Evolutionary conservation across 2,113 vertebrate species (phyloP), one percentile per base, ranked within the genome.

Genomic region (Pan paniscus): DNA sequence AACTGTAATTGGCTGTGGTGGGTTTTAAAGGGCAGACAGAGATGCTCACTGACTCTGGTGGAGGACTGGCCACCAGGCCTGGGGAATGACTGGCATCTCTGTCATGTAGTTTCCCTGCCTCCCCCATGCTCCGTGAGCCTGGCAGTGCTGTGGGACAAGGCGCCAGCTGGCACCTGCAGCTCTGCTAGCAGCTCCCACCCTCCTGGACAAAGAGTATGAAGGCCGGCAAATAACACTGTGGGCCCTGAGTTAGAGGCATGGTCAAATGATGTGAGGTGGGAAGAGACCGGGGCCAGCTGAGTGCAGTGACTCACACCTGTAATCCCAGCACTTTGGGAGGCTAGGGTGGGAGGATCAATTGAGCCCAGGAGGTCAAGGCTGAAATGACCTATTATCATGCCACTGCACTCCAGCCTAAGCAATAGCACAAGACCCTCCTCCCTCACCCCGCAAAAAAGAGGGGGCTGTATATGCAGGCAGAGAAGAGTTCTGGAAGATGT

Each of bases 11-110:
- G 48, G 67, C 40, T 55, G 12, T 40, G 78, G 25, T 72, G 79
- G 76, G 64, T 87, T 97, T 94, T 80, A 86, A 95, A 64, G 27
- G 73, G 75, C 35, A 73, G 35, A 55, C 64, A 32, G 50, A 76
- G 88, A 70, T 30, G 46, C 73, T 81, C 3, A 6, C 1, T 92
- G 12, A 11, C 67, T 43, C 48, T 84, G 82, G 76, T 46, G n/a
- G n/a, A 88, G 61, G 52, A 61, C 46, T 35, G 40, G 76, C 50
- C 38, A 93, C 43, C 73, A 67, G 43, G 70, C 55, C 67, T 22
- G 8, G 8, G 5, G n/a, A 35, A 38, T 27, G 23, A 52, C 70
- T 14, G 20, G 6, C 72, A 48, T 73, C 57, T 80, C 88, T 75
- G 46, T 14, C 2, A 0, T 94, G n/a, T 52, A 40, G 8, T 91